Conservation (phyloP, 2,113 vertebrate species). For the Cynocephalus volans region DNA sequence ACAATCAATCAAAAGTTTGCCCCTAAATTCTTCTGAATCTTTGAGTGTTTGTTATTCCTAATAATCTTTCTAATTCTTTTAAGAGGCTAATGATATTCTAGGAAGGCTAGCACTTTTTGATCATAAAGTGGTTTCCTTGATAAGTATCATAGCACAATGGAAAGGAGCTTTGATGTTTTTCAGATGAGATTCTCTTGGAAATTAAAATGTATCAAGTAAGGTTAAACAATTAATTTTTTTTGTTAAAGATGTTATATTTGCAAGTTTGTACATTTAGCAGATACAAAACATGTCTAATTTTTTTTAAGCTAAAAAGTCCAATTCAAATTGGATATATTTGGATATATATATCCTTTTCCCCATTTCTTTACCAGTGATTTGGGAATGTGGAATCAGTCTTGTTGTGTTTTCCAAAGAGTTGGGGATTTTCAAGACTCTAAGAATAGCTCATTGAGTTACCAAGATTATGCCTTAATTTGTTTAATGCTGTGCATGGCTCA, state of each 20-base stretch:
- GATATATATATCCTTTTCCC: background rate
- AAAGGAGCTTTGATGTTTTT: background rate
- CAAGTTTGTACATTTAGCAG: slow-evolving; percentile 33
- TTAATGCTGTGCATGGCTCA: background rate
- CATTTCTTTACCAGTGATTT: slow-evolving; percentile 28
- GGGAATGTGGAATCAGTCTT: background rate
- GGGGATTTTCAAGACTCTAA: background rate
- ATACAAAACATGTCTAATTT: background rate
- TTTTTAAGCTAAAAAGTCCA: slow-evolving; percentile 33
- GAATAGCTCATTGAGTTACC: background rate
- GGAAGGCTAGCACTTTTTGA: background rate
- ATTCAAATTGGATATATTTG: slow-evolving; percentile 9
- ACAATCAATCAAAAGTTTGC: background rate
- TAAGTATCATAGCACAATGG: background rate
- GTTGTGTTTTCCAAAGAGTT: slow-evolving; percentile 33
- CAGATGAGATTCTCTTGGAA: slow-evolving; percentile 22
- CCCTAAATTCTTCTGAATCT: background rate
- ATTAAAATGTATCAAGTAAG: slow-evolving; percentile 2
- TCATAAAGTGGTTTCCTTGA: background rate
- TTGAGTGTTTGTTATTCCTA: background rate
- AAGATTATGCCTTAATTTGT: background rate
- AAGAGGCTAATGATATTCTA: background rate
- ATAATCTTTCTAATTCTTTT: slow-evolving; percentile 18
- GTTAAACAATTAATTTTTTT: slow-evolving; percentile 30
- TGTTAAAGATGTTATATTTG: slow-evolving; percentile 25